Evolutionary conservation across 1,140 invertebrate species (phyloP).

Genomic region (Diplogasteroides magnus): DNA sequence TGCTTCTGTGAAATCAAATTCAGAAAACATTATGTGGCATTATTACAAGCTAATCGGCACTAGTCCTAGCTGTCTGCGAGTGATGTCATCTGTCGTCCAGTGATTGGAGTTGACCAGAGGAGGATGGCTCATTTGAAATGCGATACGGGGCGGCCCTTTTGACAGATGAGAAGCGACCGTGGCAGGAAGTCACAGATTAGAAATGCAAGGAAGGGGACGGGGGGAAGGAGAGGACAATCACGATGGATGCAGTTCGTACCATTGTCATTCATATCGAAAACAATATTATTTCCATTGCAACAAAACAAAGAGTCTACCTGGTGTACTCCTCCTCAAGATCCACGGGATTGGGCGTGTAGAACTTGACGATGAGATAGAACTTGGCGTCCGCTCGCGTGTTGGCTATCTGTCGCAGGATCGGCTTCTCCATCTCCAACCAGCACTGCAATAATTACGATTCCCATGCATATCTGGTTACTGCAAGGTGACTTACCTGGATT

Average conservation of each 20-base stretch:
- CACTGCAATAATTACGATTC: slow-evolving; percentile 63
- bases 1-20: too few species aligned
- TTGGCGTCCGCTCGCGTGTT: slow-evolving; percentile 77
- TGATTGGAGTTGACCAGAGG: too few species aligned
- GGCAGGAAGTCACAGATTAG: slow-evolving; percentile 15
- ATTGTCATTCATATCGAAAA: too few species aligned
- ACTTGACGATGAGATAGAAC: slow-evolving; percentile 78
- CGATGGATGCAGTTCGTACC: slow-evolving; percentile 13
- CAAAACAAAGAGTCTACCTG: too few species aligned
- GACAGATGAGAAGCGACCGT: slow-evolving; percentile 8
- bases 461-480: neutral
- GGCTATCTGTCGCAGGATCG: slow-evolving; percentile 87
- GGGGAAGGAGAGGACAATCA: neutral
- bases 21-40: too few species aligned
- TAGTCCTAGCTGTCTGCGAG: too few species aligned
- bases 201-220: slow-evolving; percentile 2
- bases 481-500: slow-evolving; percentile 66
- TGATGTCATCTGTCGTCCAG: too few species aligned
- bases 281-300: too few species aligned
- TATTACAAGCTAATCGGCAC: too few species aligned
- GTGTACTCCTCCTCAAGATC: slow-evolving; percentile 98
- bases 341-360: slow-evolving; percentile 95
- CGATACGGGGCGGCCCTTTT: slow-evolving; percentile 8
- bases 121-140: slow-evolving; percentile 16
- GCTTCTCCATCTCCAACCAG: slow-evolving; percentile 96